These are phyloP conservation scores for Meliscaeva auricollis DNA, from an alignment of 2,888 invertebrate species.

Conservation along the genomic window DNA sequence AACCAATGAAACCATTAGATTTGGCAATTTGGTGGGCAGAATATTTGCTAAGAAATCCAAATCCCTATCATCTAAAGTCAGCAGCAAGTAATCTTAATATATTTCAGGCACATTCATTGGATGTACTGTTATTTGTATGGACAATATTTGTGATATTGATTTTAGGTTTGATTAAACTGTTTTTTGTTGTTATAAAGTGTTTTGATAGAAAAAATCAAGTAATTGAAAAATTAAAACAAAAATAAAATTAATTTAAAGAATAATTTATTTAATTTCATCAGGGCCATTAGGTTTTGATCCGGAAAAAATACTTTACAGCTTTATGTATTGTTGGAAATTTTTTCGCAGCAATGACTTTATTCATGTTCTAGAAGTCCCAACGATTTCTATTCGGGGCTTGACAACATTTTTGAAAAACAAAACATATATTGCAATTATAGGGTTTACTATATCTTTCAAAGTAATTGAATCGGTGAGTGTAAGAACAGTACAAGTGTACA, in stretches of 20 bases:
- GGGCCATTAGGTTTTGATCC: no score
- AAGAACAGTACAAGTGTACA: no score
- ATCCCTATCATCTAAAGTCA: conserved; percentile 85
- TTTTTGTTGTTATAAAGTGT: neutral
- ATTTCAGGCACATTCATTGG: conserved; percentile 84
- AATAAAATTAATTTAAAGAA: neutral
- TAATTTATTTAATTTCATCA: no score
- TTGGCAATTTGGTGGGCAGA: conserved; percentile 87
- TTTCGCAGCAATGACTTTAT: no score
- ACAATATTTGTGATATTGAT: neutral
- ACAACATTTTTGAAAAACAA: no score
- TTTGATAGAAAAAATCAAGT: neutral
- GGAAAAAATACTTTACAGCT: no score
- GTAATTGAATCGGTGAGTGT: no score
- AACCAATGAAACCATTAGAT: conserved; percentile 85
- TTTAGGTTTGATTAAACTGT: neutral
- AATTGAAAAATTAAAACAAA: conserved; percentile 5
- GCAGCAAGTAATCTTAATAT: conserved; percentile 84
- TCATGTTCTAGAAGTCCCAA: no score
- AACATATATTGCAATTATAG: no score
- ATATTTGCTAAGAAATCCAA: conserved; percentile 85
- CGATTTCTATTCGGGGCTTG: no score
- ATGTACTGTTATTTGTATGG: conserved; percentile 77
- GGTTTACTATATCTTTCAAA: no score
- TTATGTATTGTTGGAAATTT: no score